Conservation (phyloP, 2,113 vertebrate species). For the Gopherus evgoodei region DNA sequence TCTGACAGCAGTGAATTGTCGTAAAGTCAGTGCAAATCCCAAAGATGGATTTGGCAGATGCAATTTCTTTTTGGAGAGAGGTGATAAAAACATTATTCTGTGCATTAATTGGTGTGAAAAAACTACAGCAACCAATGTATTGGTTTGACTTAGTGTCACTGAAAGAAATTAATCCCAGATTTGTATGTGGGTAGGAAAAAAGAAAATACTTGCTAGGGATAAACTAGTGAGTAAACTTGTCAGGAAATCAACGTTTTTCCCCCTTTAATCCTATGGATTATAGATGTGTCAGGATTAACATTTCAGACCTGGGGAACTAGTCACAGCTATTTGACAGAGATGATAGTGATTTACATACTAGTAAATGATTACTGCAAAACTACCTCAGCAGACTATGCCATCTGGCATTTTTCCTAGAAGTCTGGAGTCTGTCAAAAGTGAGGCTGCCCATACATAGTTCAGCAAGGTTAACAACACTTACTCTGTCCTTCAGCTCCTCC, state of each 20-base stretch:
- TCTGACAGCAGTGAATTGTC: constrained; percentile 19
- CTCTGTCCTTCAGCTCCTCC: neutral
- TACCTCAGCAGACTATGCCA: neutral
- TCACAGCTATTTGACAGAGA: constrained; percentile 44
- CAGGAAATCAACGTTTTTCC: neutral
- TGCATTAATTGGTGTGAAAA: neutral
- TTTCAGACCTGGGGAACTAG: neutral
- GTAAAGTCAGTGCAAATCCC: constrained; percentile 31
- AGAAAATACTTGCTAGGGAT: neutral
- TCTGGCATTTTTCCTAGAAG: neutral
- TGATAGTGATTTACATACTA: neutral
- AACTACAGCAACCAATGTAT: neutral
- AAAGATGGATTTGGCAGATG: constrained; percentile 40
- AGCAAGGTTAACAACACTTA: neutral
- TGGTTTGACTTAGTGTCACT: constrained; percentile 2
- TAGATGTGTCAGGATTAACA: constrained; percentile 27
- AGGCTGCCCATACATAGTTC: neutral
- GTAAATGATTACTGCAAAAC: neutral
- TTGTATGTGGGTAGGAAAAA: neutral
- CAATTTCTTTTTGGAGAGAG: constrained; percentile 26
- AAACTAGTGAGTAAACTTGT: neutral
- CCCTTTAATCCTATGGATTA: neutral
- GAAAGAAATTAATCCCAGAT: neutral
- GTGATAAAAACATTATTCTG: constrained; percentile 39
- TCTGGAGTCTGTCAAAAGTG: neutral